Evolutionary conservation across 2,113 vertebrate genomes (phyloP), one percentile per base, ranked within the genome.

Genomic region (Fukomys damarensis): DNA sequence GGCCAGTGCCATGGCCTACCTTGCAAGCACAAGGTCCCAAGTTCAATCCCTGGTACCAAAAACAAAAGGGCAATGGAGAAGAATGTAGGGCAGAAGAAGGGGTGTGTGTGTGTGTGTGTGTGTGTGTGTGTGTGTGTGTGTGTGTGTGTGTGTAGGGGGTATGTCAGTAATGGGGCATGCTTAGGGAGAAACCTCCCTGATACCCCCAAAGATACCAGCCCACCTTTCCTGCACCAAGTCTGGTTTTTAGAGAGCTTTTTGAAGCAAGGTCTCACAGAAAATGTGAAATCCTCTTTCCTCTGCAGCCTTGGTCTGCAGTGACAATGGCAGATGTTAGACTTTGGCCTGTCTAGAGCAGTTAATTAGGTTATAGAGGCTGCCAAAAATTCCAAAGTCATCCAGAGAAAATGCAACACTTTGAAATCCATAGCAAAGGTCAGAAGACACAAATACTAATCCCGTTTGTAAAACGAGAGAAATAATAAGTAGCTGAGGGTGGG

Each of bases 351-450:
- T 97, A 85, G 83, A 93, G 85, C 96, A 97, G 96, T 93, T 95
- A 98, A 97, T 94, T 98, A 97, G 96, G 90, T 97, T 97, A 97
- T 70, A 77, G 46, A 58, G 61, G 96, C 97, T 98, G 93, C 86
- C 98, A 98, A 96, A 94, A 97, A 96, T 79, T 81, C 93, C 93
- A 95, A 74, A 97, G 86, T 96, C 90, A 96, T 92, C 85, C 85
- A 85, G 96, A 96, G 96, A 43, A 95, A 98, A 96, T 95, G 35
- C 0, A 96, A 61, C 70, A 58, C 61, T 56, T 91, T 61, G 59
- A 16, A 19, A 63, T 74, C 95, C 79, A 86, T 82, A 93, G 11
- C 68, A 97, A 96, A 97, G 96, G 96, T 96, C 92, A 96, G 79
- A 72, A 72, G 70, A 80, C 32, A 95, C 92, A 96, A 92, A 86